Percentiles rank a stretch among this genome's conserved stretches.
Conservation (phyloP, 2,888 invertebrate species). For the Emmelina monodactyla region DNA sequence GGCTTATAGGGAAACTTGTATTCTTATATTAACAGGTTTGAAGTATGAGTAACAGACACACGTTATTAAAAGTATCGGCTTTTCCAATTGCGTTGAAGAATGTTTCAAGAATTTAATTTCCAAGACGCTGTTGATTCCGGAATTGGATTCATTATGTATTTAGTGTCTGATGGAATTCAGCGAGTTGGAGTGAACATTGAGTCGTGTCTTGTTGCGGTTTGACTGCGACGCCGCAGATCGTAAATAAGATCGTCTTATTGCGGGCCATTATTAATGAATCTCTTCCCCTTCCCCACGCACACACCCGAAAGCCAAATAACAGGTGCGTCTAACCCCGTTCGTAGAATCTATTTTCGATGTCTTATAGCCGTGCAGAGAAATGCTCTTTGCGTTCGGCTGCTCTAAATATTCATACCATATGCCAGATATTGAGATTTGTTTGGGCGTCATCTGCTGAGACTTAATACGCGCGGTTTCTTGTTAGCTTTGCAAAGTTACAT, state of each 20-base stretch:
- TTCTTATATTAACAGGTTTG: no score
- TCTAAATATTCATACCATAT: slow-evolving; percentile 64
- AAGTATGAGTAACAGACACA: no score
- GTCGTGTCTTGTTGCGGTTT: slow-evolving; percentile 31
- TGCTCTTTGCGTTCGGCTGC: slow-evolving; percentile 51
- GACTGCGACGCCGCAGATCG: slow-evolving; percentile 48
- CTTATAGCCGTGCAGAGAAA: slow-evolving; percentile 60
- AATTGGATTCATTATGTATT: no score
- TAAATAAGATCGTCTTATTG: slow-evolving; percentile 64
- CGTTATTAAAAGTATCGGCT: no score
- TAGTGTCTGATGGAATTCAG: slow-evolving; percentile 18
- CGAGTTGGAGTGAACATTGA: slow-evolving; percentile 12
- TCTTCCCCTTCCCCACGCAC: slow-evolving; percentile 37
- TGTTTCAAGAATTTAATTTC: no score
- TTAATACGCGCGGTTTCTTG: slow-evolving; percentile 50
- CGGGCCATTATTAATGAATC: slow-evolving; percentile 64
- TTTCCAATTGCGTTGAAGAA: no score
- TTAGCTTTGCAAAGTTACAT: slow-evolving; percentile 55
- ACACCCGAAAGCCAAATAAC: slow-evolving; percentile 58
- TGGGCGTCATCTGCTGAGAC: slow-evolving; percentile 58
- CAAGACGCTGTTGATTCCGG: no score
- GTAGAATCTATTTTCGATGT: slow-evolving; percentile 66
- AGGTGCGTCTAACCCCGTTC: slow-evolving; percentile 67
- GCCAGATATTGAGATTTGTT: slow-evolving; percentile 63
- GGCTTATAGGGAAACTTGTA: no score